Base-by-base conservation (phyloP, 2,113 vertebrate genomes). In the Chloroceryle aenea region DNA sequence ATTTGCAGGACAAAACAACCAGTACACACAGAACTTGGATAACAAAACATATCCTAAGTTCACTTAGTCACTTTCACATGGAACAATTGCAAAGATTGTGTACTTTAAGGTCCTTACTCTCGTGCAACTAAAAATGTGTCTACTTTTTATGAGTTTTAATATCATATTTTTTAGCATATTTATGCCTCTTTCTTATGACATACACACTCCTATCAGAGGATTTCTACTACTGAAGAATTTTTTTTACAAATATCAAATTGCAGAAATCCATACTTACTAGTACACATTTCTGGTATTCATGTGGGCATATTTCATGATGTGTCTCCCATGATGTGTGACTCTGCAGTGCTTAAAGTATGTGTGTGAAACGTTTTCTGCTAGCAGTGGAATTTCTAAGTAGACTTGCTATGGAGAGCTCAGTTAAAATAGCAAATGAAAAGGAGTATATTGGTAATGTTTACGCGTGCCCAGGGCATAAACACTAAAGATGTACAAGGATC, bases 21-120 rank as follows among this genome's bases (percentile, higher is more conserved):
- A 10, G 18, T 53, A 42, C 81, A 62, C 20, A 66, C 15, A 62
- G 27, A 75, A 52, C 7, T 25, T 42, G 27, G 7, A 23, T 18
- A 21, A 18, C 14, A 69, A 64, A 55, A 40, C 7, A 17, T 36
- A 72, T 48, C 26, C 16, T 40, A 25, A 50, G 9, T 50, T 77
- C 14, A 45, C 85, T 42, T 53, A 45, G 11, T 20, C 10, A 29
- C 10, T 93, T 94, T 53, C 7, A 40, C 17, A 21, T 62, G 11
- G 16, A 85, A 6, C 0, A 0, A 15, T 62, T 43, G 68, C n/a
- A 59, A 81, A 78, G 5, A 53, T 16, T 23, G 3, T 12, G 7
- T 43, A 22, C 47, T 75, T 87, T 52, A 71, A 52, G 74, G 8
- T 69, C n/a, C 62, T 47, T 43, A 36, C 45, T 79, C 32, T 58